phyloP scores from a whole-genome alignment of 2,888 invertebrate species.

The Agelastica alni region DNA sequence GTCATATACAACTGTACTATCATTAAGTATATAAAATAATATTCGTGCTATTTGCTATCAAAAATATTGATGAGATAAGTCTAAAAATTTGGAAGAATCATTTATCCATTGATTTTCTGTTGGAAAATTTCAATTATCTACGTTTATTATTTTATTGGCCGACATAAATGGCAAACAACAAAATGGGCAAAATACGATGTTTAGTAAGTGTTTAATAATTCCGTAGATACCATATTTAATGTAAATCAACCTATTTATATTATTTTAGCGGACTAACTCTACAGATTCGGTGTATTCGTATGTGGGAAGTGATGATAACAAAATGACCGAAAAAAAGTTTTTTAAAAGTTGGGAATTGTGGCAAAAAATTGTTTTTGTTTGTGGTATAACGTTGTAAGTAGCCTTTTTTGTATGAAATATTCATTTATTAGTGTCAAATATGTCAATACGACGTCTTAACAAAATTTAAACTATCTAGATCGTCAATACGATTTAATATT shows the following conservation, averaged over 20 bases:
- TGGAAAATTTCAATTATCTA: neutral
- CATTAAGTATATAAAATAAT: too few relatives aligned
- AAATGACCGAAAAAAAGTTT: neutral
- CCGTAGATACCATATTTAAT: too few relatives aligned
- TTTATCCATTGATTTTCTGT: too few relatives aligned
- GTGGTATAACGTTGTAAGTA: slow-evolving; percentile 33
- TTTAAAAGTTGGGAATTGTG: slow-evolving; percentile 25
- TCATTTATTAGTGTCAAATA: too few relatives aligned
- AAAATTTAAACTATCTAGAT: too few relatives aligned
- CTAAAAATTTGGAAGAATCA: too few relatives aligned
- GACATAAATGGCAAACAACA: neutral
- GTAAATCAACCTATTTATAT: neutral
- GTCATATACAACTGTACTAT: too few relatives aligned
- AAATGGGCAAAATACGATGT: slow-evolving; percentile 17
- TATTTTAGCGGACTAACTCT: slow-evolving; percentile 12
- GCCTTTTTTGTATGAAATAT: too few relatives aligned
- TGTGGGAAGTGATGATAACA: neutral
- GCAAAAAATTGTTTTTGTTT: slow-evolving; percentile 33
- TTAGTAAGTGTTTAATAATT: slow-evolving; percentile 18
- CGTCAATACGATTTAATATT: too few relatives aligned
- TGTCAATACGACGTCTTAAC: too few relatives aligned
- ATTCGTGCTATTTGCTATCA: too few relatives aligned
- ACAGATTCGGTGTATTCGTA: neutral
- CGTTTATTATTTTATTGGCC: slow-evolving; percentile 1
- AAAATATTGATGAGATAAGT: too few relatives aligned